Evolutionary conservation across 1,140 invertebrate genomes (phyloP), one percentile per base, ranked within the genome.

Genomic region (Drosophila melanogaster): DNA sequence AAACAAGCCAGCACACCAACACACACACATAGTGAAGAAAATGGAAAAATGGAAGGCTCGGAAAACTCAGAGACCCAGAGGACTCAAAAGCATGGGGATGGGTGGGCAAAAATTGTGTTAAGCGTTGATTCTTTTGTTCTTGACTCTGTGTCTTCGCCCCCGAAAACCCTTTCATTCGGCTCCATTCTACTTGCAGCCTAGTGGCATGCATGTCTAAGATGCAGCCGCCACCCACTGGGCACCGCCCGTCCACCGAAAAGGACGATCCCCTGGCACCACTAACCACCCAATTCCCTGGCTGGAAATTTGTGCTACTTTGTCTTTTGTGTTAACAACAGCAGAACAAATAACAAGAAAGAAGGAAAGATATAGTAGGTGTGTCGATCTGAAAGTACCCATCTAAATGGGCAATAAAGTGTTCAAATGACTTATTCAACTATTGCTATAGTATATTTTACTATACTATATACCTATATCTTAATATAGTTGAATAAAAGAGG

Each of bases 61-160:
- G 11, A n/a, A n/a, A 56, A 41, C 43, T 41, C 40, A 41, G 54
- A 67, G 55, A 26, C 17, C 14, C 35, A 14, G 33, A 22, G 19
- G 55, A 35, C 17, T 14, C 12, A 19, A 24, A 22, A 15, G 47
- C 11, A 40, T 2, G 17, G 37, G 15, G 11, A 12, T 44, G 24
- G 35, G 30, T 38, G 56, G 50, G 3, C 40, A 55, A 72, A 83
- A 86, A 87, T 86, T 87, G 83, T 87, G 83, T 87, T 87, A 87
- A 87, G 83, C 83, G 83, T 77, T 89, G 83, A 87, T 83, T 87
- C 83, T 72, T 87, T 87, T 87, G 83, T 89, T 86, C 75, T 86
- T 86, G 67, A 80, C 78, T 81, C 76, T 72, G 54, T 60, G 51
- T 71, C 56, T 46, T 46, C 30, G 19, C 54, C 71, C 22, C 24